Evolutionary conservation across 2,888 invertebrate genomes (phyloP).

Genomic region (Acrobasis repandana): DNA sequence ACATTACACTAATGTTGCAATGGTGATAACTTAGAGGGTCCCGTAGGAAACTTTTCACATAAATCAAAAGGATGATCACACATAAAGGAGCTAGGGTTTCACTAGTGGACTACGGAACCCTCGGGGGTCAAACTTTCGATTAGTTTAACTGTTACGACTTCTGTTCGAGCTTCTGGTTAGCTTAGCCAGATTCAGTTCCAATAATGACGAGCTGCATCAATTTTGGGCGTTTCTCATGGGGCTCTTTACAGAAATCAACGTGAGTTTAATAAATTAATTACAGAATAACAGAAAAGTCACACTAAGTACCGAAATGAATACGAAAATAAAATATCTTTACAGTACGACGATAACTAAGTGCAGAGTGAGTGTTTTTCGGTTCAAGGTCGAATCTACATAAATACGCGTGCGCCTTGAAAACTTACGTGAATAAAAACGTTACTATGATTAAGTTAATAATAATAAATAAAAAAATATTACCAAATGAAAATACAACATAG

Average conservation of each 20-base stretch:
- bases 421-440: conserved; percentile 28
- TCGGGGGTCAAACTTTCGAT: conserved; percentile 51
- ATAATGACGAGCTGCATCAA: conserved; percentile 37
- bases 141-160: conserved; percentile 58
- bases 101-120: conserved; percentile 68
- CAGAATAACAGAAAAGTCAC: conserved; percentile 75
- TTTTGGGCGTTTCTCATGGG: conserved; percentile 47
- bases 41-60: conserved; percentile 56
- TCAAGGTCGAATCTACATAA: conserved; percentile 68
- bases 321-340: conserved; percentile 76
- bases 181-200: conserved; percentile 49
- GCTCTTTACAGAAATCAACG: conserved; percentile 74
- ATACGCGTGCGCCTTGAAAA: conserved; percentile 49
- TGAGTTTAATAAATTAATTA: conserved; percentile 63
- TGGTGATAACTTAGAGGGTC: conserved; percentile 66
- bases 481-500: conserved; percentile 31
- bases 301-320: conserved; percentile 79
- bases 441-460: neutral
- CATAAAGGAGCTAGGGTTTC: conserved; percentile 46
- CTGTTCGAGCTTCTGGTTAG: conserved; percentile 58
- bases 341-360: conserved; percentile 82
- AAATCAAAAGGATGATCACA: conserved; percentile 35
- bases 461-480: conserved; percentile 13
- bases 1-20: conserved; percentile 79
- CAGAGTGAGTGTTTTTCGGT: conserved; percentile 68